Evolutionary conservation across 2,888 invertebrate genomes (phyloP), one percentile per base, ranked within the genome.

Genomic region (Labia minor): DNA sequence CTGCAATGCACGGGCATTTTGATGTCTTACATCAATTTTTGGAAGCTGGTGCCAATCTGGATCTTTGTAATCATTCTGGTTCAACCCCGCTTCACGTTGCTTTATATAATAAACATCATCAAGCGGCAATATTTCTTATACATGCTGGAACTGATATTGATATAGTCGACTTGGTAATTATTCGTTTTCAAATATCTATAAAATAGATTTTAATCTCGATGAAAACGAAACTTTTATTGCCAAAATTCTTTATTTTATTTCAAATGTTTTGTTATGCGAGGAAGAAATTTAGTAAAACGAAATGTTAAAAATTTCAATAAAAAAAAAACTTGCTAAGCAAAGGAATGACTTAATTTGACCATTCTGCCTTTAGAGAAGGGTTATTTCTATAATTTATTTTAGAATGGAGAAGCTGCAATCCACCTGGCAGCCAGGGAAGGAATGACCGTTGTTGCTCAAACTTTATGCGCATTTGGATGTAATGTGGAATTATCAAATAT

Each of bases 401-500:
- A 84, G 83, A 76, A 81, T 74, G 84, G 84, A 19, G 83, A 86
- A 73, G 81, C 81, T 69, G 81, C 85, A 1, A 81, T 86, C 67
- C 85, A 86, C 74, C 77, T 85, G 67, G 83, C 84, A 62, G 79
- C 82, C 62, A 76, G 79, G 67, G 78, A 81, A 70, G 85, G 84
- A 18, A 75, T 84, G 21, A 74, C 83, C 61, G 77, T 79, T 64
- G 78, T 83, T 64, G 83, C 83, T 1, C 83, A 85, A 74, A 79
- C 81, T 10, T 75, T 86, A 49, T 85, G 84, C 73, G 81, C 84
- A 19, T 77, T 83, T 66, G 83, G 83, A 1, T 83, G 83, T 71
- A 78, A 78, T 70, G 79, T 88, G 70, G 88, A 89, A 75, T 79
- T 82, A 62, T 77, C 83, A 10, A 88, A 87, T 72, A 78, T 80